Evolutionary conservation across 2,888 invertebrate genomes (phyloP).

Genomic region (Dusona sp.): DNA sequence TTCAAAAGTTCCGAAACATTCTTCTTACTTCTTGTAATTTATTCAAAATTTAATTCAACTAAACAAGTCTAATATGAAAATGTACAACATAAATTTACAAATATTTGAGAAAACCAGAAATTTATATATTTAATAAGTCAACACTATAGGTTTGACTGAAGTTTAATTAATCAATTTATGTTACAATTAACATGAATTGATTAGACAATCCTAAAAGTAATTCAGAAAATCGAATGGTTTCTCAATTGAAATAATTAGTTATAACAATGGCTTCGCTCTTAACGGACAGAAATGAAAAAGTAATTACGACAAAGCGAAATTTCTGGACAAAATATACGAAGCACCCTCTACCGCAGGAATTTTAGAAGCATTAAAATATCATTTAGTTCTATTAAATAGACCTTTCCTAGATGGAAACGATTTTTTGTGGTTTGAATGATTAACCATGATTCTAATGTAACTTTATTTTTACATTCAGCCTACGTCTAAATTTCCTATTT

Average conservation of each 20-base stretch:
- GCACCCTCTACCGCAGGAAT: background rate
- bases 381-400: background rate
- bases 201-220: too few relatives aligned
- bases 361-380: background rate
- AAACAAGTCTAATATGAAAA: background rate
- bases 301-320: background rate
- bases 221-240: background rate
- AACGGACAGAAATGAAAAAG: background rate
- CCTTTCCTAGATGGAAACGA: background rate
- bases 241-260: background rate
- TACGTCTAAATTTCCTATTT: background rate
- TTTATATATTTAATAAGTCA: background rate
- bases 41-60: background rate
- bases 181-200: too few relatives aligned
- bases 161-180: background rate
- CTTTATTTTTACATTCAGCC: background rate
- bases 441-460: background rate
- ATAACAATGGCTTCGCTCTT: background rate
- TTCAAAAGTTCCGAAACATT: background rate
- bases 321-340: background rate
- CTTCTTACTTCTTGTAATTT: background rate
- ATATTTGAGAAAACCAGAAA: background rate
- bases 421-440: background rate
- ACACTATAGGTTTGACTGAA: background rate
- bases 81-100: background rate